Evolutionary conservation across 2,888 invertebrate genomes (phyloP).

Genomic region (Zelleria hepariella): DNA sequence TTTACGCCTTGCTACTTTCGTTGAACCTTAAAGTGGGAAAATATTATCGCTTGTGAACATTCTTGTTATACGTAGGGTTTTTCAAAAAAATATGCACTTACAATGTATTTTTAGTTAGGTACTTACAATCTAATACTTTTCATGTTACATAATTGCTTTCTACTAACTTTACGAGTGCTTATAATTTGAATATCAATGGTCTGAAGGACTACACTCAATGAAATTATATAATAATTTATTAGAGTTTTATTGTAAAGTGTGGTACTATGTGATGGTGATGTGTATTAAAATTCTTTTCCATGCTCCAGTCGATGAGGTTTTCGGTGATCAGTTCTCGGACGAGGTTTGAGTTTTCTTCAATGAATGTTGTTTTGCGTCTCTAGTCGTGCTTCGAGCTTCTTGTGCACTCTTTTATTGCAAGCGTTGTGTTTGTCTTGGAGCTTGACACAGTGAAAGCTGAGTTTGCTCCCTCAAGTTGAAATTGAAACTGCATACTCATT

Average conservation of each 20-base stretch:
- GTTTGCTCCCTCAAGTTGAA: background rate
- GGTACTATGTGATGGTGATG: conserved; percentile 9
- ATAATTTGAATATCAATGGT: too few species aligned
- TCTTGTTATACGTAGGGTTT: background rate
- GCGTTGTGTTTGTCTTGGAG: background rate
- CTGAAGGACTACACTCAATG: background rate
- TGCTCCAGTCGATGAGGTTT: conserved; percentile 67
- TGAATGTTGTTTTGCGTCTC: conserved; percentile 18
- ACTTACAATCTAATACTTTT: too few species aligned
- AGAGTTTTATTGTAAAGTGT: conserved; percentile 3
- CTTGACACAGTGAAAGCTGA: background rate
- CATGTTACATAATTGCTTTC: too few species aligned
- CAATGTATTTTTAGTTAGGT: too few species aligned
- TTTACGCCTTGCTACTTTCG: too few species aligned
- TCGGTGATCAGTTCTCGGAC: conserved; percentile 48
- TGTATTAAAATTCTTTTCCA: conserved; percentile 40
- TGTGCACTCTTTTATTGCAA: conserved; percentile 13
- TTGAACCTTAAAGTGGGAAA: too few species aligned
- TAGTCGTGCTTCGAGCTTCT: conserved; percentile 30
- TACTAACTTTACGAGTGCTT: too few species aligned
- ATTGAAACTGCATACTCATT: background rate
- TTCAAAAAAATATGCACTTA: background rate
- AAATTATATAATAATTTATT: background rate
- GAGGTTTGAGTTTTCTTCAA: conserved; percentile 53
- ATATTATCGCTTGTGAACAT: too few species aligned